Conservation (phyloP, 1,140 invertebrate genomes). For the Dysdera silvatica region DNA sequence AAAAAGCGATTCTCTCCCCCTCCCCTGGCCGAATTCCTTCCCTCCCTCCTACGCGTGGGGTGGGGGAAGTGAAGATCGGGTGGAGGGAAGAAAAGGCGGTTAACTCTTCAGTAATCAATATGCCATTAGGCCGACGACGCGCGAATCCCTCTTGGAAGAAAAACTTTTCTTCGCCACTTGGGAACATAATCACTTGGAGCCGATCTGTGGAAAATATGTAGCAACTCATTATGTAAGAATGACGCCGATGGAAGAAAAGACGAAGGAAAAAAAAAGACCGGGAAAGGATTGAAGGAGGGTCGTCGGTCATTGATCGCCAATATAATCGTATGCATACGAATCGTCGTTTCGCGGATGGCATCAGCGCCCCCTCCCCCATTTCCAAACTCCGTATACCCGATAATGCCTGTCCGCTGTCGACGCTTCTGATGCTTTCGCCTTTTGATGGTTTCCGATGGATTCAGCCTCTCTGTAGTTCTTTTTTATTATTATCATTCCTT, state of each 20-base stretch:
- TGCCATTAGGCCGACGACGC: slow-evolving; percentile 25
- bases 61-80: no score
- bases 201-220: slow-evolving; percentile 33
- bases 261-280: neutral
- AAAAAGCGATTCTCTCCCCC: slow-evolving; percentile 10
- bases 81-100: no score
- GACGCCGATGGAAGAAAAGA: neutral
- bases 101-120: slow-evolving; percentile 31
- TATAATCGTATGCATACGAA: slow-evolving; percentile 30
- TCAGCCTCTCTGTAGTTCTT: no score
- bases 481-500: neutral
- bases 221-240: slow-evolving; percentile 7
- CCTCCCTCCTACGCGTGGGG: neutral
- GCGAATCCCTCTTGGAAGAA: neutral
- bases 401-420: no score
- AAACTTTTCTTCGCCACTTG: slow-evolving; percentile 25
- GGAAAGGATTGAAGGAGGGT: neutral
- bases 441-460: no score
- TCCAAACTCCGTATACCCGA: no score
- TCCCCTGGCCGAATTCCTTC: neutral
- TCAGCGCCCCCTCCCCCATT: no score
- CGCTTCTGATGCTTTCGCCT: no score
- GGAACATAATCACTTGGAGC: slow-evolving; percentile 29
- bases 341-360: slow-evolving; percentile 27
- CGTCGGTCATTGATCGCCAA: slow-evolving; percentile 24